A percentile compares a stretch with the other conserved stretches of the same genome.
Evolutionary conservation across 2,888 invertebrate species (phyloP).

Genomic region (Macaria notata): DNA sequence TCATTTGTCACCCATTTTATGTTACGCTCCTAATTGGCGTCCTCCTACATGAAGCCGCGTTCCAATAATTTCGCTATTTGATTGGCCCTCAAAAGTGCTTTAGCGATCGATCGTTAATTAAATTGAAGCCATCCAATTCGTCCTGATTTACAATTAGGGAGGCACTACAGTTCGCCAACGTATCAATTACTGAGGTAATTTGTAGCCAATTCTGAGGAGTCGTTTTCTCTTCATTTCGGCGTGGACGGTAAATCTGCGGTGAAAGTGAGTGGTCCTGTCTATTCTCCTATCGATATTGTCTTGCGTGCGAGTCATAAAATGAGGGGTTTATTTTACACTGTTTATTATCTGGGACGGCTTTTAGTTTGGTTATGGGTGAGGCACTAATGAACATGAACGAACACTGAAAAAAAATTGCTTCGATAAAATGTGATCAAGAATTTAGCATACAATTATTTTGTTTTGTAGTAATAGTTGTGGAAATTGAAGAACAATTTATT

Average conservation of each 20-base stretch:
- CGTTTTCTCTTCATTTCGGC: conserved; percentile 35
- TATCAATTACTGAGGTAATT: conserved; percentile 36
- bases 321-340: conserved; percentile 1
- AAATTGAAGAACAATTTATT: too few species aligned
- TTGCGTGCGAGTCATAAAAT: conserved; percentile 6
- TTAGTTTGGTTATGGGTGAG: too few species aligned
- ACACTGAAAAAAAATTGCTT: too few species aligned
- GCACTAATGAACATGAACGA: too few species aligned
- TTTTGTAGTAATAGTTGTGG: too few species aligned
- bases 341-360: background rate
- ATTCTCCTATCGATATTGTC: conserved; percentile 17
- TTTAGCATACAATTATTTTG: too few species aligned
- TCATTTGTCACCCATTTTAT: conserved; percentile 1
- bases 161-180: conserved; percentile 29
- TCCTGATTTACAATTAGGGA: conserved; percentile 31
- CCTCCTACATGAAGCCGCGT: conserved; percentile 8
- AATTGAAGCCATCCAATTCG: conserved; percentile 31
- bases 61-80: conserved; percentile 24
- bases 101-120: conserved; percentile 29
- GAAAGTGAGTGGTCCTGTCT: conserved; percentile 19
- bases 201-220: conserved; percentile 34
- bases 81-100: conserved; percentile 16
- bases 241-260: conserved; percentile 28
- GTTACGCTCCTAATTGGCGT: background rate
- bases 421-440: too few species aligned